Conservation (phyloP, 2,797 vertebrate genomes). For the Ficedula albicollis region DNA sequence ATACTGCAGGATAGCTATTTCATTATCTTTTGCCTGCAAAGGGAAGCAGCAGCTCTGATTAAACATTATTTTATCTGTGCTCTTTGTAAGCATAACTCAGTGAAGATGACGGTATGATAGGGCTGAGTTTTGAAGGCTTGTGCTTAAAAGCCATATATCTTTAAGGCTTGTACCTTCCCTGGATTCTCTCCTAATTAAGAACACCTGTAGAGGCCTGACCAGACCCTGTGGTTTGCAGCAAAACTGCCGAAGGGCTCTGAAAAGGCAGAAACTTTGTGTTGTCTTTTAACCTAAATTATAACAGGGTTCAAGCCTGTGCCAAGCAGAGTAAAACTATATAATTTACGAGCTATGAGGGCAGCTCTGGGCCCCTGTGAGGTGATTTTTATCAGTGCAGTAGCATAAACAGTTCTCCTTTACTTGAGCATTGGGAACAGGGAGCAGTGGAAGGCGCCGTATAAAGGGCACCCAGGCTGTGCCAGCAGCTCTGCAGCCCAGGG, state of each 20-base stretch:
- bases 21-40: slow-evolving; percentile 41
- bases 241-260: slow-evolving; percentile 54
- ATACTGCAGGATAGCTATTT: slow-evolving; percentile 43
- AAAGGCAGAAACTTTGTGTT: slow-evolving; percentile 47
- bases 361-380: slow-evolving; percentile 29
- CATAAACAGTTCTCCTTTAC: slow-evolving; percentile 40
- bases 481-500: background rate
- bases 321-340: slow-evolving; percentile 42
- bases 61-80: slow-evolving; percentile 68
- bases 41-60: slow-evolving; percentile 57
- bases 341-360: slow-evolving; percentile 51
- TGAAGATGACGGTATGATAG: slow-evolving; percentile 54
- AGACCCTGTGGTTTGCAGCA: slow-evolving; percentile 52
- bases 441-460: background rate
- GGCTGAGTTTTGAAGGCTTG: slow-evolving; percentile 52
- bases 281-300: slow-evolving; percentile 61
- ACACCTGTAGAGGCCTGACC: slow-evolving; percentile 59
- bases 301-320: slow-evolving; percentile 58
- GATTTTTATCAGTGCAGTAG: slow-evolving; percentile 58
- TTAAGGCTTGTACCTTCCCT: slow-evolving; percentile 44
- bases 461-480: background rate
- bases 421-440: background rate
- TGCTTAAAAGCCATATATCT: slow-evolving; percentile 58
- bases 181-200: slow-evolving; percentile 53
- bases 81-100: slow-evolving; percentile 53